Evolutionary conservation across 2,888 invertebrate species (phyloP).

Genomic region (Drosophila acutilabella): DNA sequence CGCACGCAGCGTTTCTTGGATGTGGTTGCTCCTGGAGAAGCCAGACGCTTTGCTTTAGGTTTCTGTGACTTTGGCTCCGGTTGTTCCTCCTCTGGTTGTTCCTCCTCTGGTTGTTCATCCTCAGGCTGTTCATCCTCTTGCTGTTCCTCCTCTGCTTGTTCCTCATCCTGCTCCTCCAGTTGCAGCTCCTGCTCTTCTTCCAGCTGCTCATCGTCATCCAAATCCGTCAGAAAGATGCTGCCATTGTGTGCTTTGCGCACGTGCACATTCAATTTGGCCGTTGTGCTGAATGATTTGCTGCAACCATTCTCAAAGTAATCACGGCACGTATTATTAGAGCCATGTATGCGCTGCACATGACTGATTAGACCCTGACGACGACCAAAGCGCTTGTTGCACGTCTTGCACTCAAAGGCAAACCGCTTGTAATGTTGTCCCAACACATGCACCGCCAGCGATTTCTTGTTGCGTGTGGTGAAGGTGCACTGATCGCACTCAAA

Average conservation of each 20-base stretch:
- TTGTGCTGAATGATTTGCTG: slow-evolving; percentile 48
- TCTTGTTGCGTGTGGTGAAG: slow-evolving; percentile 78
- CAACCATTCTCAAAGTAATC: slow-evolving; percentile 61
- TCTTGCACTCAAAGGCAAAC: slow-evolving; percentile 75
- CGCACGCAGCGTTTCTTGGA: slow-evolving; percentile 52
- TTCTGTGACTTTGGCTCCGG: no score
- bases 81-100: no score
- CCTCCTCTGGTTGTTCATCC: background rate
- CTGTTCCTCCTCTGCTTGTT: background rate
- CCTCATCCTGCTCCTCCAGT: background rate
- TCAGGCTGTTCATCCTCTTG: background rate
- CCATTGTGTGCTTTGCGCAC: slow-evolving; percentile 54
- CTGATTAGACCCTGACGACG: slow-evolving; percentile 74
- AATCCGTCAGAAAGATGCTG: slow-evolving; percentile 15
- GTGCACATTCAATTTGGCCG: slow-evolving; percentile 55
- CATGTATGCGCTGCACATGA: slow-evolving; percentile 75
- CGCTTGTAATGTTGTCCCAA: slow-evolving; percentile 75
- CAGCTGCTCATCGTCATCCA: background rate
- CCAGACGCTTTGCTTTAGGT: background rate
- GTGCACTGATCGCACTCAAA: slow-evolving; percentile 76
- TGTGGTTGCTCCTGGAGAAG: slow-evolving; percentile 23
- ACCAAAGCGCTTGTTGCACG: slow-evolving; percentile 79
- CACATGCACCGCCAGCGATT: slow-evolving; percentile 80
- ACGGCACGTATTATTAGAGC: slow-evolving; percentile 66
- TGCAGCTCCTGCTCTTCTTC: slow-evolving; percentile 5